These are phyloP conservation scores for Amblyjoppa proteus DNA, from an alignment of 2,888 invertebrate genomes.

Conservation along the genomic window DNA sequence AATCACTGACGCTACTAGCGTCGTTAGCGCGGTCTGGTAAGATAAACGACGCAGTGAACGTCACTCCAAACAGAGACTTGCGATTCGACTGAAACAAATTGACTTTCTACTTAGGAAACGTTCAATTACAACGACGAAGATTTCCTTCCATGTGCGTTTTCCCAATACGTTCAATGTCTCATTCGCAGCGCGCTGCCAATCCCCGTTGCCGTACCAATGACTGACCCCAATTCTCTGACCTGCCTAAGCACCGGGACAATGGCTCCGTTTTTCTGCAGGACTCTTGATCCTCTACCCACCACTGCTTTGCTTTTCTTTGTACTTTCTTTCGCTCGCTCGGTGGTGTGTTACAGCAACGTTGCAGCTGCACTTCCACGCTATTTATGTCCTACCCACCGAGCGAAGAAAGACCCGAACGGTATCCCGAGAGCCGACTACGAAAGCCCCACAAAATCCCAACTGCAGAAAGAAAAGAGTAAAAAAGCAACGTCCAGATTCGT, in stretches of 20 bases:
- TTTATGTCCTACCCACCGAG: conserved; percentile 24
- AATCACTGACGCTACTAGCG: no score
- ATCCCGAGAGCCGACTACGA: conserved; percentile 37
- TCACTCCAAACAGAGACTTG: no score
- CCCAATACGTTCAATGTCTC: neutral
- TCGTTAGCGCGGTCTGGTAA: no score
- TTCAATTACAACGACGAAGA: no score
- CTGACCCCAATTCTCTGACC: neutral
- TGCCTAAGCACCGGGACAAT: conserved; percentile 18
- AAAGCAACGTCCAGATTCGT: conserved; percentile 34
- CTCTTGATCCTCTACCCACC: conserved; percentile 31
- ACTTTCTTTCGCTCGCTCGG: conserved; percentile 34
- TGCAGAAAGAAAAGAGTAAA: conserved; percentile 2
- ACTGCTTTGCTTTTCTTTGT: conserved; percentile 41
- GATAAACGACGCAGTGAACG: no score
- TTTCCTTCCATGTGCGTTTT: neutral
- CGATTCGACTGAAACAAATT: no score
- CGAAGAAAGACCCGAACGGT: conserved; percentile 24
- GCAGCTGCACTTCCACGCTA: conserved; percentile 59
- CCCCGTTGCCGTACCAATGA: neutral
- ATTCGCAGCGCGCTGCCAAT: neutral
- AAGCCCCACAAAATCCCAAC: conserved; percentile 31
- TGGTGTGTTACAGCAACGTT: conserved; percentile 43
- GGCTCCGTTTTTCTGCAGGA: conserved; percentile 26
- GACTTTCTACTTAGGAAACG: no score